Conservation (phyloP, 2,888 invertebrate genomes). For the Buathra laborator region DNA sequence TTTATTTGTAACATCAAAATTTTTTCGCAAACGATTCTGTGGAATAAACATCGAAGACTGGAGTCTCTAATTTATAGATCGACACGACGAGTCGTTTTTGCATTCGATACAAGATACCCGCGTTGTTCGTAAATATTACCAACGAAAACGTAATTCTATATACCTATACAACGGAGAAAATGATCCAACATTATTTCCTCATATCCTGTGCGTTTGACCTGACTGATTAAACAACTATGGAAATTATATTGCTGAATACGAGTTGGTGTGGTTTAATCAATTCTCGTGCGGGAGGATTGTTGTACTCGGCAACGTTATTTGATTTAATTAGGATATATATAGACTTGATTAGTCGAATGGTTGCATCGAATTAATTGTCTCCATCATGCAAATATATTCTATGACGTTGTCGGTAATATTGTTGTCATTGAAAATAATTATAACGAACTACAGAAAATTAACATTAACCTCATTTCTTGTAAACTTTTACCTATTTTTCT, state of each 20-base stretch:
- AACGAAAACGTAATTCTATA: conserved; percentile 8
- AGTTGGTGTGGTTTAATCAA: conserved; percentile 57
- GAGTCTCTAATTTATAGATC: background rate
- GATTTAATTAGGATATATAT: conserved; percentile 64
- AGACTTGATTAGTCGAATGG: conserved; percentile 61
- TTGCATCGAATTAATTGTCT: conserved; percentile 60
- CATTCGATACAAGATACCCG: background rate
- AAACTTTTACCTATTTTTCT: background rate
- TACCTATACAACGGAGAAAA: conserved; percentile 16
- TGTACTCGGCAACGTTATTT: conserved; percentile 45
- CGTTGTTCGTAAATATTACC: background rate
- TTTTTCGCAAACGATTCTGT: background rate
- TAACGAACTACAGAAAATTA: background rate
- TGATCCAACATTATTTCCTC: conserved; percentile 39
- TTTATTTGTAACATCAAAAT: background rate
- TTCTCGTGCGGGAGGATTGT: conserved; percentile 51
- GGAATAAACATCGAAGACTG: background rate
- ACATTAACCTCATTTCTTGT: background rate
- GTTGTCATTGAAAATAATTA: background rate
- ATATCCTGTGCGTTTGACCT: conserved; percentile 26
- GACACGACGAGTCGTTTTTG: background rate
- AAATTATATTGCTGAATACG: conserved; percentile 56
- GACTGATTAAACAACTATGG: conserved; percentile 52
- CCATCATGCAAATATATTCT: conserved; percentile 23
- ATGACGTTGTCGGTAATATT: background rate